These are phyloP conservation scores for Panthera leo DNA, from an alignment of 2,113 vertebrate species.

Conservation along the genomic window DNA sequence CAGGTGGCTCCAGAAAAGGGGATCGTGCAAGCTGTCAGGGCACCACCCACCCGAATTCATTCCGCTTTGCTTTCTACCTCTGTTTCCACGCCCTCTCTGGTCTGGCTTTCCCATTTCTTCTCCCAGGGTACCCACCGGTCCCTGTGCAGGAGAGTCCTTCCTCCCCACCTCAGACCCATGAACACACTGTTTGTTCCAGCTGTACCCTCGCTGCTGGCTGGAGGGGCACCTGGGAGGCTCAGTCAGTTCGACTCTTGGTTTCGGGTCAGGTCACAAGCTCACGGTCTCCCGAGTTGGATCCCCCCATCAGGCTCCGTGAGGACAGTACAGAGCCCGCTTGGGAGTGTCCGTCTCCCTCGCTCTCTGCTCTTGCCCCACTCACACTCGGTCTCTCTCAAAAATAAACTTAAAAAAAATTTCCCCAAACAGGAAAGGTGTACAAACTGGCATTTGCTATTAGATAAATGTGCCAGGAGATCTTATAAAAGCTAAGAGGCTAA, in stretches of 20 bases:
- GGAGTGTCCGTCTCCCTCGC: no score
- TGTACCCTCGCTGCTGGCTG: no score
- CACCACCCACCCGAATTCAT: rapidly evolving
- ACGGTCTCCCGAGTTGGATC: no score
- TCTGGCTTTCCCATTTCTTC: neutral
- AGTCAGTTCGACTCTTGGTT: no score
- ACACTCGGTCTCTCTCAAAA: no score
- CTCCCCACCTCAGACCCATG: neutral
- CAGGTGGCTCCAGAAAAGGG: neutral
- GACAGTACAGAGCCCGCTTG: no score
- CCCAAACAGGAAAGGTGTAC: neutral
- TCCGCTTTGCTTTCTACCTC: neutral
- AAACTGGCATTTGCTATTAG: neutral
- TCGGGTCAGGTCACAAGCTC: no score
- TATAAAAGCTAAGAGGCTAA: neutral
- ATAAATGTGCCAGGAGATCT: no score
- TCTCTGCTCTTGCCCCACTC: no score
- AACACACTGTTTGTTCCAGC: neutral
- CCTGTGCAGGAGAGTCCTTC: neutral
- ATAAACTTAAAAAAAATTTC: neutral
- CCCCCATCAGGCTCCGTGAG: no score
- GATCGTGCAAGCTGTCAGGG: rapidly evolving
- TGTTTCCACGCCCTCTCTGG: no score
- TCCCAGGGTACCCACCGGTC: neutral
- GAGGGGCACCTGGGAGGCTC: no score